Evolutionary conservation across 2,113 vertebrate genomes (phyloP).

Genomic region (Colistium nudipinnis): DNA sequence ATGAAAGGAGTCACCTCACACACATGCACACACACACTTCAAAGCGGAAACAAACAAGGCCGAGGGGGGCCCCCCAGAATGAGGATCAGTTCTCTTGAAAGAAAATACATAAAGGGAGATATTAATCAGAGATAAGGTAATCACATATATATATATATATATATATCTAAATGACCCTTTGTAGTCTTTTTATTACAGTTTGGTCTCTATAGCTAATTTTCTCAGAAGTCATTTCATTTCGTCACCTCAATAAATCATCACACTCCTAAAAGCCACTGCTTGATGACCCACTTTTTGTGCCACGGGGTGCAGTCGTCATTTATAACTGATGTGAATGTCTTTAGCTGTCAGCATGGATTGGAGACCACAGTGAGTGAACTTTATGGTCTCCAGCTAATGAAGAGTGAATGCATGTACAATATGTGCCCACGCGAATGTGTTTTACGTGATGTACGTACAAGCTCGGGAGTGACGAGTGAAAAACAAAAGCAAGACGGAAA

Average conservation of each 20-base stretch:
- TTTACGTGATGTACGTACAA: conserved; percentile 30
- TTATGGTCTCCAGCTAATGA: not conserved
- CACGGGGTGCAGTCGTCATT: conserved; percentile 25
- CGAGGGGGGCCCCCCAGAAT: conserved; percentile 25
- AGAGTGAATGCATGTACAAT: not conserved
- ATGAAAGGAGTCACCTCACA: conserved; percentile 47
- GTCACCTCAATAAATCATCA: conserved; percentile 20
- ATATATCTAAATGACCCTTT: no score
- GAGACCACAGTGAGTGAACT: conserved; percentile 12
- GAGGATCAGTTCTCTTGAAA: not conserved
- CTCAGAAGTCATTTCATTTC: not conserved
- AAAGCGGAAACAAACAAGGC: conserved; percentile 43
- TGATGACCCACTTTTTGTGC: conserved; percentile 14
- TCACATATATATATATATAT: not conserved
- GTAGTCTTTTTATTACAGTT: no score
- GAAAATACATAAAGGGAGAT: not conserved
- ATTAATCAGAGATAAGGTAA: not conserved
- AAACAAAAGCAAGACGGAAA: conserved; percentile 23
- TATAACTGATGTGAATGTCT: conserved; percentile 34
- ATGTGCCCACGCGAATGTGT: not conserved
- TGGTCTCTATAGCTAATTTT: no score
- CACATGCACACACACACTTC: conserved; percentile 51
- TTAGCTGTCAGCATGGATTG: conserved; percentile 17
- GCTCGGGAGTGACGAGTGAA: conserved; percentile 21
- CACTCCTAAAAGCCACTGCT: conserved; percentile 1